Conservation (phyloP, 2,113 vertebrate species). For the Suncus etruscus region DNA sequence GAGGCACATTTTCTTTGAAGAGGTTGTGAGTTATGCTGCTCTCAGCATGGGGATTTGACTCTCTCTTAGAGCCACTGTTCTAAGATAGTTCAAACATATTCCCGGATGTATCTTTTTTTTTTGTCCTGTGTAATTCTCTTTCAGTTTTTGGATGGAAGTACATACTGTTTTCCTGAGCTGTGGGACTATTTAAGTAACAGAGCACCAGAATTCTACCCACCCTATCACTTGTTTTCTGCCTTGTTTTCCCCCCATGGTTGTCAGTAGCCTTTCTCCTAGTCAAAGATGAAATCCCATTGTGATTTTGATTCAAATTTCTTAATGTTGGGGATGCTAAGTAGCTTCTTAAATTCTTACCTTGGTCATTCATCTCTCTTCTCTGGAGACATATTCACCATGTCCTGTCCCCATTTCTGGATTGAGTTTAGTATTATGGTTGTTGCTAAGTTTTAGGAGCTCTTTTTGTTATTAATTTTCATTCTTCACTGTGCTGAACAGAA, state of each 20-base stretch:
- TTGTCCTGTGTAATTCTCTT: background rate
- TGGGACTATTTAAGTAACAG: background rate
- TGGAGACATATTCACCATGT: background rate
- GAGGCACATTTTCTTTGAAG: background rate
- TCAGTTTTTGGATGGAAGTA: background rate
- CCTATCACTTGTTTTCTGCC: background rate
- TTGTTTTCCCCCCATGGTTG: background rate
- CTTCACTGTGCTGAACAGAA: background rate
- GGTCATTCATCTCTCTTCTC: background rate
- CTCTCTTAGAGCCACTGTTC: background rate
- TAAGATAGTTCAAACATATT: background rate
- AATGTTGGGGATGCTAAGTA: background rate
- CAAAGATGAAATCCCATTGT: background rate
- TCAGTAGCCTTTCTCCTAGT: background rate
- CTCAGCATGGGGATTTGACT: background rate
- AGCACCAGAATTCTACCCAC: background rate
- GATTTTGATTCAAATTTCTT: background rate
- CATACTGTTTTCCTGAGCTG: background rate
- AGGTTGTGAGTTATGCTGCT: background rate
- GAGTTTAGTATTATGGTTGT: background rate
- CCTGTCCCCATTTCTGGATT: background rate
- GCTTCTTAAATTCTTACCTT: background rate
- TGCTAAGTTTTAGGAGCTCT: background rate
- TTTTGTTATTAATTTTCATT: background rate
- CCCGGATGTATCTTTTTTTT: background rate